These are phyloP conservation scores for Prietella phreatophila DNA, from an alignment of 2,113 vertebrate genomes.

Conservation along the genomic window DNA sequence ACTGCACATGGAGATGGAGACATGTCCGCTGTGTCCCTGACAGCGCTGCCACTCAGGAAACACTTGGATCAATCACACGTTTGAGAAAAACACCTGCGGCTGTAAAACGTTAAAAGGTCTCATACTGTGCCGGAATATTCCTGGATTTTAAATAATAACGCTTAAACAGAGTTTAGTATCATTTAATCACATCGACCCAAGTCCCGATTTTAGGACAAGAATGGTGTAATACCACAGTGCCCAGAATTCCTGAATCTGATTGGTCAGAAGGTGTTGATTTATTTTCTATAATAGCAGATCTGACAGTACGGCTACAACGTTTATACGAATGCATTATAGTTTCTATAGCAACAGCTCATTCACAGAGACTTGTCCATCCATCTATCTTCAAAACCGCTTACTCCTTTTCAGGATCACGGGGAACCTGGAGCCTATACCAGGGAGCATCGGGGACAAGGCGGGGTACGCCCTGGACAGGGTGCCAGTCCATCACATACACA, in stretches of 20 bases:
- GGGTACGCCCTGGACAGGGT: no score
- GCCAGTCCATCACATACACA: no score
- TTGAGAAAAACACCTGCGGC: not conserved
- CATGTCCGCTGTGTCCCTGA: not conserved
- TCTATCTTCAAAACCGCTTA: no score
- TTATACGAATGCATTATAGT: not conserved
- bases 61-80: not conserved
- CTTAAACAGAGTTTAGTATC: not conserved
- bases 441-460: no score
- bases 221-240: not conserved
- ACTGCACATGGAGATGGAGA: not conserved
- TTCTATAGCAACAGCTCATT: not conserved
- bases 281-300: not conserved
- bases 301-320: not conserved
- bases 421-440: no score
- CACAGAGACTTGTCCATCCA: not conserved
- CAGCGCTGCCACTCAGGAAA: not conserved
- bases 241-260: not conserved
- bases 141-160: not conserved
- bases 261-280: not conserved
- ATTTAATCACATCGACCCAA: not conserved
- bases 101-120: not conserved
- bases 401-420: no score
- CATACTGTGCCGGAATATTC: not conserved
- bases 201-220: not conserved